Percentiles rank a stretch among this genome's conserved stretches.
These are phyloP conservation scores for Pimephales promelas DNA, from an alignment of 2,113 vertebrate genomes.

Conservation along the genomic window DNA sequence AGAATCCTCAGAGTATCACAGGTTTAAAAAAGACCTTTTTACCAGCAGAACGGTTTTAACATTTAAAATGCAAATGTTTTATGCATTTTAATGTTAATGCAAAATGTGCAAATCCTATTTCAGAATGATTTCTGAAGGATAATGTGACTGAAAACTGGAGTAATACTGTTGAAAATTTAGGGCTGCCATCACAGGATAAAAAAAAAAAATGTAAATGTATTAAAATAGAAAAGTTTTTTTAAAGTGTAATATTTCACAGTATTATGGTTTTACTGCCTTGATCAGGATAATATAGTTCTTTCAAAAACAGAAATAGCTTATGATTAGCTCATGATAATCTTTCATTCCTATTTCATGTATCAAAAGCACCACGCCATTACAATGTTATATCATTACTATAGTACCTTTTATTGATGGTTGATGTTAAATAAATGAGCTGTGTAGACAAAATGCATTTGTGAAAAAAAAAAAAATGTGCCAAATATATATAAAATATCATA, in stretches of 20 bases:
- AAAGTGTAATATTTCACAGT: neutral
- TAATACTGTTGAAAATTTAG: neutral
- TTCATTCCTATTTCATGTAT: neutral
- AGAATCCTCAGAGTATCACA: neutral
- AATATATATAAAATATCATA: neutral
- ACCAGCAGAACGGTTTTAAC: neutral
- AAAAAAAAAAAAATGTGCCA: neutral
- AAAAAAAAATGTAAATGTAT: too few relatives aligned
- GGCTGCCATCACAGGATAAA: neutral
- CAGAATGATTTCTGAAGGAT: neutral
- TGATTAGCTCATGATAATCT: neutral
- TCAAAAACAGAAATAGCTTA: neutral
- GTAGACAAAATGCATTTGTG: neutral
- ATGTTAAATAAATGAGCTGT: neutral
- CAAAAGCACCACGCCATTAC: neutral
- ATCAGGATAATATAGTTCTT: neutral
- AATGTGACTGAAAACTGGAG: neutral
- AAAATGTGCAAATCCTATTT: too few relatives aligned
- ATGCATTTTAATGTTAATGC: too few relatives aligned
- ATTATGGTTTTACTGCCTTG: neutral
- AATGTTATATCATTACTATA: neutral
- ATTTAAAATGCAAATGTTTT: too few relatives aligned
- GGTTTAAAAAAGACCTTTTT: neutral
- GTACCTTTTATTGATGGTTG: neutral
- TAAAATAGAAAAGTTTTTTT: too few relatives aligned